Base-by-base conservation (phyloP, 2,888 invertebrate species). In the Sesamia inferens region DNA sequence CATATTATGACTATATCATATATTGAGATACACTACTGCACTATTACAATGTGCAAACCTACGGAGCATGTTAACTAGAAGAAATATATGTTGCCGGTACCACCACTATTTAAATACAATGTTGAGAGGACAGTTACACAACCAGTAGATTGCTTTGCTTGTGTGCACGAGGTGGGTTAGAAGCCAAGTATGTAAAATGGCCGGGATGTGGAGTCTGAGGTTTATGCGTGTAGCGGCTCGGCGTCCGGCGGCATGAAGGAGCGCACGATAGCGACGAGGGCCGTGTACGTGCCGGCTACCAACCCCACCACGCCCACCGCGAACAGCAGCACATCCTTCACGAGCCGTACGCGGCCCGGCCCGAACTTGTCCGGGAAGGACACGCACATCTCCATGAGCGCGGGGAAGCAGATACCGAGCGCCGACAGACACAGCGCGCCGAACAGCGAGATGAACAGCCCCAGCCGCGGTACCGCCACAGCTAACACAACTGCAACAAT, bases 361-460 rank as follows among this genome's bases (percentile, higher is more conserved):
- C 97, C 97, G n/a, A 96, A 92, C 39, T 96, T 93, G 84, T 97
- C 94, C 0, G 97, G 97, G 97, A 97, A 98, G 76, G 88, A 76
- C 59, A 93, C 79, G 85, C 97, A 92, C 55, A 90, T 84, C 83
- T 95, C 95, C 93, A 95, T 94, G 66, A 95, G 97, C 0, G 99
- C 99, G 5, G 99, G 99, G 91, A 99, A 98, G 58, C 98, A 98
- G 74, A 99, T 96, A 3, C 99, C 99, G 81, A 99, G 96, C 0
- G 98, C 98, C 0, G 99, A 98, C 64, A 99, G 96, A 79, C 99
- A 98, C 16, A 99, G 96, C 5, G 99, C 99, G 16, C 99, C 99
- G 88, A 98, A 97, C 61, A 98, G 94, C 0, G 98, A 98, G 85
- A 97, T 97, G 88, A 98, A 98, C 63, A 98, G 94, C 42, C 98